Evolutionary conservation across 2,888 invertebrate species (phyloP).

Genomic region (Eupeodes luniger): DNA sequence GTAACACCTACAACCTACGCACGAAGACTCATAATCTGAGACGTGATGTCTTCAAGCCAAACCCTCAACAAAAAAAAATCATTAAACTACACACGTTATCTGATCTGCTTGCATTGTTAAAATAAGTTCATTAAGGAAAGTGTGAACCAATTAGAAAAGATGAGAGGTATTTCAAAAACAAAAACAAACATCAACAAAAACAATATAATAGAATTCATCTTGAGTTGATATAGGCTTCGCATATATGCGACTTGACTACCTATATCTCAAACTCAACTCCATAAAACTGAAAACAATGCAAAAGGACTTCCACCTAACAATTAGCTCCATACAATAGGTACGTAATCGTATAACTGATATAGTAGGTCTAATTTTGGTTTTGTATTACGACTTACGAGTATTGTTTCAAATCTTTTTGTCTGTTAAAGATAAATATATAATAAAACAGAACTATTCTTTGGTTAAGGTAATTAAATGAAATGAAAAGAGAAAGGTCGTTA

Average conservation of each 20-base stretch:
- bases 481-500: conserved; percentile 68
- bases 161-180: background rate
- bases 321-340: conserved; percentile 1
- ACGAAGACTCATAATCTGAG: too few relatives aligned
- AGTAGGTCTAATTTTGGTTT: background rate
- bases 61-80: conserved; percentile 13
- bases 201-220: conserved; percentile 16
- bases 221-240: background rate
- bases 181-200: background rate
- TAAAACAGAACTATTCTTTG: conserved; percentile 52
- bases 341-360: background rate
- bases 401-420: conserved; percentile 4
- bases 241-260: background rate
- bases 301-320: conserved; percentile 31
- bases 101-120: conserved; percentile 25
- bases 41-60: conserved; percentile 1
- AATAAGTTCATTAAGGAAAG: conserved; percentile 43
- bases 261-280: conserved; percentile 39
- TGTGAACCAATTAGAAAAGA: conserved; percentile 64
- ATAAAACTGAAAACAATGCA: conserved; percentile 64
- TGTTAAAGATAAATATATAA: conserved; percentile 19
- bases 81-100: conserved; percentile 57
- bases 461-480: conserved; percentile 71
- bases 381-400: background rate
- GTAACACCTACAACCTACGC: background rate